Percentiles rank a stretch among this genome's conserved stretches.
Evolutionary conservation across 2,797 vertebrate genomes (phyloP).

Genomic region (Phoebastria nigripes): DNA sequence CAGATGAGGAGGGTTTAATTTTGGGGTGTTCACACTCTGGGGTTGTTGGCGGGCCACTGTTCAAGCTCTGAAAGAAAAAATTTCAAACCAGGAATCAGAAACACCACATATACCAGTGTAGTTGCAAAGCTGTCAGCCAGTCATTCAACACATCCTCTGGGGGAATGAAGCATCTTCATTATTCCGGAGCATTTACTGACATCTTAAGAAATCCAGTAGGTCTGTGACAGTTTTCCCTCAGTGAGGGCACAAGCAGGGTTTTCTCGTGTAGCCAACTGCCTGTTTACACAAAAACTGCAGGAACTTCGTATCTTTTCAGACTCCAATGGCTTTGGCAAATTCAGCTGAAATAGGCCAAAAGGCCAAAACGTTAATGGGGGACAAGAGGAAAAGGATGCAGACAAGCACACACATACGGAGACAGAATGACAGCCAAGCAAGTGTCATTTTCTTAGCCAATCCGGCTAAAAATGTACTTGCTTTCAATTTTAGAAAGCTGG

Average conservation of each 20-base stretch:
- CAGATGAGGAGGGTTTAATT: constrained; percentile 91
- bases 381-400: not conserved
- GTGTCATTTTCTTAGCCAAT: not conserved
- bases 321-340: not conserved
- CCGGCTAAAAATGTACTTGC: not conserved
- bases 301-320: not conserved
- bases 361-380: not conserved
- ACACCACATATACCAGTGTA: accelerated
- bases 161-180: not conserved
- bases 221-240: not conserved
- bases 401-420: not conserved
- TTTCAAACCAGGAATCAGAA: not conserved
- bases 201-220: not conserved
- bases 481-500: not conserved
- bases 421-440: not conserved
- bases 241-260: not conserved
- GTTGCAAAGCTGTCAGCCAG: not conserved
- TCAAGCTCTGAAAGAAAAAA: constrained; percentile 79
- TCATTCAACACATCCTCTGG: not conserved
- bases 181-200: not conserved
- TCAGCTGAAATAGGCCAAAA: not conserved
- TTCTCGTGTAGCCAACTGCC: not conserved
- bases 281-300: not conserved
- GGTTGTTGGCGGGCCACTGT: constrained; percentile 60
- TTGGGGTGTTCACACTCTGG: constrained; percentile 89